Conservation (phyloP, 2,797 vertebrate species). For the Tenualosa ilisha region DNA sequence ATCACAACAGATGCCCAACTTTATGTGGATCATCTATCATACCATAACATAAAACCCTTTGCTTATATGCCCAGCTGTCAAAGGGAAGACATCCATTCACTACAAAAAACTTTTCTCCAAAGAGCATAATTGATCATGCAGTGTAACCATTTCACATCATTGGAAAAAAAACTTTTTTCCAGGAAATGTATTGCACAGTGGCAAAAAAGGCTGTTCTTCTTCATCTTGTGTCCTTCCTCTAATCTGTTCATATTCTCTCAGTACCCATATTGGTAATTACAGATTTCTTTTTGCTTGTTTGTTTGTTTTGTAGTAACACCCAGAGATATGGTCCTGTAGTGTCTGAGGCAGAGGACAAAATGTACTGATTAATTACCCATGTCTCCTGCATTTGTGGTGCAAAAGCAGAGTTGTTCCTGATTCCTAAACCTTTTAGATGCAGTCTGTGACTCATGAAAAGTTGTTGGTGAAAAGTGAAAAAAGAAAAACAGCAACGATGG, state of each 20-base stretch:
- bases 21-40: not conserved
- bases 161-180: not conserved
- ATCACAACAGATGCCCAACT: not conserved
- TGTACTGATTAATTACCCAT: not conserved
- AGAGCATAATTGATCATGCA: not conserved
- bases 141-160: not conserved
- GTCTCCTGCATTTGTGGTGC: not conserved
- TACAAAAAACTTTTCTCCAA: not conserved
- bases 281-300: not conserved
- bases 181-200: not conserved
- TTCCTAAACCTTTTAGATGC: not conserved
- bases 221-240: not conserved
- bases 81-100: not conserved
- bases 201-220: not conserved
- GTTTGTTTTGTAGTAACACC: not conserved
- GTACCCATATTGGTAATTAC: not conserved
- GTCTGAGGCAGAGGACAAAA: not conserved
- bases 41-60: not conserved
- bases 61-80: not conserved
- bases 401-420: not conserved
- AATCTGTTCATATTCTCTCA: not conserved
- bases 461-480: not conserved
- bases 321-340: not conserved
- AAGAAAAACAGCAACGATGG: too few species aligned
- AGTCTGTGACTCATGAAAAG: not conserved